phyloP scores from a whole-genome alignment of 2,797 vertebrate genomes.

The Gymnocypris eckloni region DNA sequence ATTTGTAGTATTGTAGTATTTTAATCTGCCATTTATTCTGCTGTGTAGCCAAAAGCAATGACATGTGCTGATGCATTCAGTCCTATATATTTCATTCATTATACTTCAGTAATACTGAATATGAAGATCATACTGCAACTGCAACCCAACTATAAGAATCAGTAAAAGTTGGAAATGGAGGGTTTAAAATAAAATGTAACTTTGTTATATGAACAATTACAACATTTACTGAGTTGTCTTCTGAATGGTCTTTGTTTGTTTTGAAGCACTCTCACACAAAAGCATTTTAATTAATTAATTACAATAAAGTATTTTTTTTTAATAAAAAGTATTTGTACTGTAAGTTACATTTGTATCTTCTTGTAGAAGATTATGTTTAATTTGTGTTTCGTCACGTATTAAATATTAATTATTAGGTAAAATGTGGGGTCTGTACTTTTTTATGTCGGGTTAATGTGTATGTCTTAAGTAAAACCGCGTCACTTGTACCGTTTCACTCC shows the following conservation, averaged over 20 bases:
- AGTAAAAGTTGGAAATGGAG: neutral
- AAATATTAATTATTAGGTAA: neutral
- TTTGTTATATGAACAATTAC: neutral
- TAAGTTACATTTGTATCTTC: neutral
- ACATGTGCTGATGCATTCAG: neutral
- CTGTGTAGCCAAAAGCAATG: neutral
- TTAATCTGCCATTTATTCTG: neutral
- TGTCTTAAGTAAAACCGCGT: neutral
- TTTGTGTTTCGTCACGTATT: neutral
- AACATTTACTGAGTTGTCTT: neutral
- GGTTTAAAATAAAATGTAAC: neutral
- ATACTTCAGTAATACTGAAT: neutral
- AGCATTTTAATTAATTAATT: neutral
- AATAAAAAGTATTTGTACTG: neutral
- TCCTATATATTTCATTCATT: neutral
- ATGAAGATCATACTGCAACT: neutral
- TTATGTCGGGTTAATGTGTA: neutral
- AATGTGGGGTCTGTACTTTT: neutral
- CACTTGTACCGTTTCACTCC: neutral
- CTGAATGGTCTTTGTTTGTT: neutral
- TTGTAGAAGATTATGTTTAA: neutral
- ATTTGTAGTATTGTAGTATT: too few species aligned
- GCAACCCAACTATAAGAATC: neutral
- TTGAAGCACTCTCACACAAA: neutral
- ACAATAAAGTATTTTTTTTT: neutral